Conservation (phyloP, 2,888 invertebrate species). For the Mellilla xanthometata region DNA sequence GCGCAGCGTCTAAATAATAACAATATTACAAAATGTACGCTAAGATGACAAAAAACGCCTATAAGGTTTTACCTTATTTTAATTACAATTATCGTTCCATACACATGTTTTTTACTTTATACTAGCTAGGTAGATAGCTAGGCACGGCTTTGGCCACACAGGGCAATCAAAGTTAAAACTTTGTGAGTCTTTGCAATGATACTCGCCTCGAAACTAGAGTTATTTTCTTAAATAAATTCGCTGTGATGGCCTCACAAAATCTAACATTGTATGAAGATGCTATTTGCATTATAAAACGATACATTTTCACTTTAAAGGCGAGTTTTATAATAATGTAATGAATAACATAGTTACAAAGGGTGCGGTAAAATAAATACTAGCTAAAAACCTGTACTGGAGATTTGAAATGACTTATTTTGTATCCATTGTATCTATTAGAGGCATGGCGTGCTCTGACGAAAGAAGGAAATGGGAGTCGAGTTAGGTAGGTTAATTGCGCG, state of each 20-base stretch:
- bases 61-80: too few species aligned
- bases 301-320: slow-evolving; percentile 29
- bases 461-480: slow-evolving; percentile 60
- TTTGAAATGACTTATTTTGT: background rate
- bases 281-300: slow-evolving; percentile 44
- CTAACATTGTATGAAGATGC: slow-evolving; percentile 40
- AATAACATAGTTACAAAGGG: too few species aligned
- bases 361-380: too few species aligned
- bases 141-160: too few species aligned
- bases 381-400: too few species aligned
- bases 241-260: slow-evolving; percentile 37
- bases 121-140: too few species aligned
- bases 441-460: slow-evolving; percentile 34
- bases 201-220: too few species aligned
- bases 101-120: too few species aligned
- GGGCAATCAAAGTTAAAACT: too few species aligned
- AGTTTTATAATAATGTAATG: too few species aligned
- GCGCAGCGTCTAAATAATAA: slow-evolving; percentile 45
- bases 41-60: slow-evolving; percentile 7
- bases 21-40: slow-evolving; percentile 51
- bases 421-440: background rate
- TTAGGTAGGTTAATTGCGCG: slow-evolving; percentile 58
- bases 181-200: too few species aligned
- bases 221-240: slow-evolving; percentile 69
- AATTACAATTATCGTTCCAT: too few species aligned